Evolutionary conservation across 2,888 invertebrate genomes (phyloP).

Genomic region (Leucophenga maculata): DNA sequence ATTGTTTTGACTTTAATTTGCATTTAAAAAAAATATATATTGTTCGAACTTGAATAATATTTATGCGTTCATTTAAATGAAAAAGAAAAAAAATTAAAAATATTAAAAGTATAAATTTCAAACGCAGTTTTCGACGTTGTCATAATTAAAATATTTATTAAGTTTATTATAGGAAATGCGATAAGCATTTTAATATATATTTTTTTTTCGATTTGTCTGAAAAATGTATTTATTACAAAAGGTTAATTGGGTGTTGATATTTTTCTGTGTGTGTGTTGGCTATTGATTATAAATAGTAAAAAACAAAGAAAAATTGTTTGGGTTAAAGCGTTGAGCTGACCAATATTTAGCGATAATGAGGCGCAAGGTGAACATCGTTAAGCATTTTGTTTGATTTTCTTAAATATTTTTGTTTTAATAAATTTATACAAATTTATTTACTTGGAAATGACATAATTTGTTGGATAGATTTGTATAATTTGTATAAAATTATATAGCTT

Average conservation of each 20-base stretch:
- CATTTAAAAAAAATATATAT: background rate
- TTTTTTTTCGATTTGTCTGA: conserved; percentile 25
- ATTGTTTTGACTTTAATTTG: background rate
- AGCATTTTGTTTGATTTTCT: background rate
- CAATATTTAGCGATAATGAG: conserved; percentile 5
- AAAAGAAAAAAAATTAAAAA: no score
- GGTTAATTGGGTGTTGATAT: conserved; percentile 53
- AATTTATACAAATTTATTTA: no score
- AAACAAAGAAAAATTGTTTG: background rate
- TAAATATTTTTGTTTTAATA: no score
- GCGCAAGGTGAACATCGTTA: conserved; percentile 20
- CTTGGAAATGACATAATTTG: no score
- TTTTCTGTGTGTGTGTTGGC: background rate
- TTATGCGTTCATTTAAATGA: background rate
- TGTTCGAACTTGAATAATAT: background rate
- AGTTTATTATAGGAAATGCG: conserved; percentile 13
- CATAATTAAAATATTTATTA: background rate
- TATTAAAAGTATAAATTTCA: background rate
- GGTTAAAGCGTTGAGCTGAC: no score
- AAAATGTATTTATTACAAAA: conserved; percentile 46
- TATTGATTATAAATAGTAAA: background rate
- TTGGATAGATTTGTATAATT: no score
- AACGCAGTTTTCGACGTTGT: background rate
- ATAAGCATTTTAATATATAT: conserved; percentile 1
- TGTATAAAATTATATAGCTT: no score